Conservation (phyloP, 53 echinoderm and acorn worm genomes). For the Antedon mediterranea region DNA sequence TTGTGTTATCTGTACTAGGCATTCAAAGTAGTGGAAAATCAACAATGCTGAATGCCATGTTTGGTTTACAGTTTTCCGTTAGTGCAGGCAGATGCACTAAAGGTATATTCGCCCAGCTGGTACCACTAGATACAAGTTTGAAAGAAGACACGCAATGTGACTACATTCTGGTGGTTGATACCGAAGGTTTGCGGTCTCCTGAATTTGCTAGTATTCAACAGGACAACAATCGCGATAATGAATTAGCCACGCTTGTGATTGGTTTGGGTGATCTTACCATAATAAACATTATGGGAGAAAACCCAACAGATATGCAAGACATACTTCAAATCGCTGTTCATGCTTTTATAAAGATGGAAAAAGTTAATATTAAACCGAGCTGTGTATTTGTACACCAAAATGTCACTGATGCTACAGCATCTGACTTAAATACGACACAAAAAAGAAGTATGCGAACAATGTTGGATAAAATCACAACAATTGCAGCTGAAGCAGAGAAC, state of each 20-base stretch:
- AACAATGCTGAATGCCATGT: constrained; percentile 15
- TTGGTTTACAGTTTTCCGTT: constrained; percentile 9
- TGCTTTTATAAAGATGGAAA: constrained; percentile 25
- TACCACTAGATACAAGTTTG: constrained; percentile 6
- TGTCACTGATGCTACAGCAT: constrained; percentile 20
- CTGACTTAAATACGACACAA: constrained; percentile 3
- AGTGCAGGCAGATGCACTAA: constrained; percentile 24
- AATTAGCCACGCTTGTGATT: constrained; percentile 25
- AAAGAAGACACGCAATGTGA: constrained; percentile 1
- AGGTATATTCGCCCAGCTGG: constrained; percentile 17
- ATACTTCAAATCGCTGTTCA: constrained; percentile 21
- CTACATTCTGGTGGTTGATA: constrained; percentile 18
- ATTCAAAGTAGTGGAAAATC: constrained; percentile 28
- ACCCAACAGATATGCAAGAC: constrained; percentile 16
- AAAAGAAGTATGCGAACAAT: constrained; percentile 4
- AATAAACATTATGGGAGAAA: constrained; percentile 39
- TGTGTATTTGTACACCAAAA: constrained; percentile 42
- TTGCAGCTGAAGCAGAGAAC: constrained; percentile 19
- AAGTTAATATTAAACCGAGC: constrained; percentile 13
- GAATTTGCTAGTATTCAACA: constrained; percentile 8
- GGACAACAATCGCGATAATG: constrained; percentile 24
- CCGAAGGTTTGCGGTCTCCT: constrained; percentile 24
- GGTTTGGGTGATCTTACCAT: constrained; percentile 27
- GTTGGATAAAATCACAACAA: constrained; percentile 25
- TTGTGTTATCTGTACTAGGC: constrained; percentile 18